Conservation (phyloP, 1,140 invertebrate genomes). For the Aphelenchoides fujianensis region DNA sequence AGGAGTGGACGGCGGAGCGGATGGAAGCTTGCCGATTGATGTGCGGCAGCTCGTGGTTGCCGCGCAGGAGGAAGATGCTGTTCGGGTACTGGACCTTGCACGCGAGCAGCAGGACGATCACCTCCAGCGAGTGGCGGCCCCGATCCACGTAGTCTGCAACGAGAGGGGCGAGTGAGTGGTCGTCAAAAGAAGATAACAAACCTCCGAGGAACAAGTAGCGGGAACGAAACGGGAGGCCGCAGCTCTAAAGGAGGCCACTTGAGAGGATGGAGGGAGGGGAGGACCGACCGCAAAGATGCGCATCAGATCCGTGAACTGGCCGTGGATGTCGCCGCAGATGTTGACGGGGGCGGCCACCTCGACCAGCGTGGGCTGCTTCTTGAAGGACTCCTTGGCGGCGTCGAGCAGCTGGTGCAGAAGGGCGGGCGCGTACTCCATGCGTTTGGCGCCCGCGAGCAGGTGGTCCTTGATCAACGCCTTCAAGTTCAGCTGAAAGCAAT, state of each 20-base stretch:
- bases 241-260: background rate
- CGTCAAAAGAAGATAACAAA: background rate
- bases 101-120: slow-evolving; percentile 90
- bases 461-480: slow-evolving; percentile 24
- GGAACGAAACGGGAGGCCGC: slow-evolving; percentile 3
- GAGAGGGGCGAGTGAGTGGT: slow-evolving; percentile 94
- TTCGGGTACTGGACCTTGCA: slow-evolving; percentile 98
- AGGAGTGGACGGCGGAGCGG: slow-evolving; percentile 8
- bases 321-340: slow-evolving; percentile 99
- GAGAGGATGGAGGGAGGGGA: background rate
- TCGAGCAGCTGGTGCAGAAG: slow-evolving; percentile 21
- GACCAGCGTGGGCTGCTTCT: slow-evolving; percentile 14
- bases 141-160: slow-evolving; percentile 96
- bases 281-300: slow-evolving; percentile 79
- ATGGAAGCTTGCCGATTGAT: slow-evolving; percentile 76
- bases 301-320: slow-evolving; percentile 96
- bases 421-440: slow-evolving; percentile 19
- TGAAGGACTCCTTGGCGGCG: slow-evolving; percentile 17
- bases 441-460: slow-evolving; percentile 13
- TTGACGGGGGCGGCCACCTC: slow-evolving; percentile 62
- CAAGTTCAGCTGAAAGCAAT: slow-evolving; percentile 16
- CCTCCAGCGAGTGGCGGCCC: slow-evolving; percentile 98
- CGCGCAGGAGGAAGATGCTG: slow-evolving; percentile 91
- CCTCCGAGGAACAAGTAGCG: slow-evolving; percentile 14
- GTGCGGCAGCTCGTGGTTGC: slow-evolving; percentile 93